phyloP scores from a whole-genome alignment of 2,113 vertebrate genomes.

The Anhinga rufa region DNA sequence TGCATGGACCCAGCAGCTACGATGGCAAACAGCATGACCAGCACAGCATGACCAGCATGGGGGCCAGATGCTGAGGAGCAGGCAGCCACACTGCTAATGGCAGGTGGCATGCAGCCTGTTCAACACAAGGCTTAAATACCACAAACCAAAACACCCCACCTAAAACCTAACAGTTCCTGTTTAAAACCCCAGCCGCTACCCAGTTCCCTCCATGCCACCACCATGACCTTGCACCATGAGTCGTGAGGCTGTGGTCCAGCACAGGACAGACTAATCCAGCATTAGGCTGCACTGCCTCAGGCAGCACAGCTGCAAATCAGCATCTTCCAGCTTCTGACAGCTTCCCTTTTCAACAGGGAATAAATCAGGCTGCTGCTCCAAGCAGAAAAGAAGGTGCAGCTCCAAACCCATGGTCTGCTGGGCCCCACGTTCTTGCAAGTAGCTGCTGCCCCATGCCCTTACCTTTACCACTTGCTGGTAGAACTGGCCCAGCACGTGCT shows the following conservation, averaged over 20 bases:
- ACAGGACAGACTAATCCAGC: neutral
- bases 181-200: neutral
- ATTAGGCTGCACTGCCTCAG: neutral
- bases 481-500: slow-evolving; percentile 79
- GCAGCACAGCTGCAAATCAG: neutral
- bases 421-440: neutral
- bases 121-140: neutral
- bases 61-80: accelerated
- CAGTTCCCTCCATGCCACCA: neutral
- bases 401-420: neutral
- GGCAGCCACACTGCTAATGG: neutral
- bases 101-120: neutral
- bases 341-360: neutral
- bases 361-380: neutral
- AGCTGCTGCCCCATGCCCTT: neutral
- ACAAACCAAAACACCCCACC: neutral
- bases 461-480: slow-evolving; percentile 92
- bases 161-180: neutral
- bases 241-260: accelerated
- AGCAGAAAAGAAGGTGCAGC: neutral
- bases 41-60: neutral
- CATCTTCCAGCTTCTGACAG: neutral
- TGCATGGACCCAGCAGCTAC: accelerated
- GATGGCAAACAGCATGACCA: neutral
- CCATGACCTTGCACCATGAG: neutral